Percentiles rank a stretch among this genome's conserved stretches.
phyloP scores from a whole-genome alignment of 2,797 vertebrate genomes.

The Heterohyrax brucei region DNA sequence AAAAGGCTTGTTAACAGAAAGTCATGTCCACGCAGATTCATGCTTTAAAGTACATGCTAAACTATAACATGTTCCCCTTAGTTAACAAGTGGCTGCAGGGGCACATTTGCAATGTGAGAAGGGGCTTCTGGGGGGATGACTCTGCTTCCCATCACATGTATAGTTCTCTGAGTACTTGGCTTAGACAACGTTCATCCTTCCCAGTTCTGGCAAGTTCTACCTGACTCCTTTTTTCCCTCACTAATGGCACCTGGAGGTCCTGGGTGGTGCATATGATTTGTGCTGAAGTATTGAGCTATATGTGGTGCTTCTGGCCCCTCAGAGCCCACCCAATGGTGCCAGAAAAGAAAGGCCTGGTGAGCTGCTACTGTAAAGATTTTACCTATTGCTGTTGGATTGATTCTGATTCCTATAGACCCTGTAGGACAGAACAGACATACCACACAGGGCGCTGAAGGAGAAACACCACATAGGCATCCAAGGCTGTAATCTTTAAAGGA shows the following conservation, averaged over 20 bases:
- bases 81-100: not conserved
- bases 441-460: too few species aligned
- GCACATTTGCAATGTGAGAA: not conserved
- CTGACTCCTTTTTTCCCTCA: not conserved
- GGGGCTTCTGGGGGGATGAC: not conserved
- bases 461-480: too few species aligned
- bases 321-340: too few species aligned
- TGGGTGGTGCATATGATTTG: too few species aligned
- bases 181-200: not conserved
- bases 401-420: too few species aligned
- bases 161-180: not conserved
- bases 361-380: too few species aligned
- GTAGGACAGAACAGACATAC: too few species aligned
- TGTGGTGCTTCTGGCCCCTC: too few species aligned
- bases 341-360: too few species aligned
- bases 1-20: not conserved
- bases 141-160: not conserved
- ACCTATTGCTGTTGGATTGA: too few species aligned
- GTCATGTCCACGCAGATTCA: accelerated
- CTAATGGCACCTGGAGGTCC: not conserved
- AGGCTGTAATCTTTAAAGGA: too few species aligned
- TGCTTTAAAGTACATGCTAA: not conserved
- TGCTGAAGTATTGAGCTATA: too few species aligned
- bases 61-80: not conserved
- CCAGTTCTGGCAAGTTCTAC: not conserved